Evolutionary conservation across 2,113 vertebrate genomes (phyloP).

Genomic region (Hippolais icterina): DNA sequence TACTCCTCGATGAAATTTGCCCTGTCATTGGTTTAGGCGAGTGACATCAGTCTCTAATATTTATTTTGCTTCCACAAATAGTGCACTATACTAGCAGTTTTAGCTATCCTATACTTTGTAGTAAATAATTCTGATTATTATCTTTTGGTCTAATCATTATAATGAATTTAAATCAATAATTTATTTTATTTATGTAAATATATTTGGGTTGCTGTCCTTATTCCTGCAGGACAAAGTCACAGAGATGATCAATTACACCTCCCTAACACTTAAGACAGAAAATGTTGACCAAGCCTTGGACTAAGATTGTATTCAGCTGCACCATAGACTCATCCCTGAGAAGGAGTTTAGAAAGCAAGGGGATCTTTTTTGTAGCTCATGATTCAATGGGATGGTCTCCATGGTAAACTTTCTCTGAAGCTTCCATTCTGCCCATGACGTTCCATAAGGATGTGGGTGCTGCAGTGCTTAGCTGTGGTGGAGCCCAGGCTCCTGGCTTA

Average conservation of each 20-base stretch:
- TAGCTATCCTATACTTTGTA: background rate
- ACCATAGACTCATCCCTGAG: background rate
- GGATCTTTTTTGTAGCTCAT: background rate
- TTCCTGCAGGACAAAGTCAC: background rate
- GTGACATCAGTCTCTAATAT: background rate
- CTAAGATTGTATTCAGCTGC: background rate
- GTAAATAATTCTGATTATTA: background rate
- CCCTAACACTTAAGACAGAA: background rate
- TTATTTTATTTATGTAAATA: background rate
- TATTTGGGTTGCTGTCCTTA: background rate
- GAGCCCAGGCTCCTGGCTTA: background rate
- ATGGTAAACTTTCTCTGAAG: background rate
- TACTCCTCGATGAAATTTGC: background rate
- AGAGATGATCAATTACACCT: background rate
- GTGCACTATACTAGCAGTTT: background rate
- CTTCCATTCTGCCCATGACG: background rate
- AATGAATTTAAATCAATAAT: background rate
- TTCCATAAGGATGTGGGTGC: background rate
- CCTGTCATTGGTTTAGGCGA: rapidly evolving
- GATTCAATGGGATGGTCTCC: background rate
- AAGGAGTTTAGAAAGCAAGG: background rate
- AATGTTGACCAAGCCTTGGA: background rate
- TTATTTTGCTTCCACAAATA: background rate
- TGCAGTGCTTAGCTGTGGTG: background rate
- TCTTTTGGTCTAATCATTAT: background rate